phyloP scores from a whole-genome alignment of 1,140 invertebrate genomes.

The Glomeris maerens region DNA sequence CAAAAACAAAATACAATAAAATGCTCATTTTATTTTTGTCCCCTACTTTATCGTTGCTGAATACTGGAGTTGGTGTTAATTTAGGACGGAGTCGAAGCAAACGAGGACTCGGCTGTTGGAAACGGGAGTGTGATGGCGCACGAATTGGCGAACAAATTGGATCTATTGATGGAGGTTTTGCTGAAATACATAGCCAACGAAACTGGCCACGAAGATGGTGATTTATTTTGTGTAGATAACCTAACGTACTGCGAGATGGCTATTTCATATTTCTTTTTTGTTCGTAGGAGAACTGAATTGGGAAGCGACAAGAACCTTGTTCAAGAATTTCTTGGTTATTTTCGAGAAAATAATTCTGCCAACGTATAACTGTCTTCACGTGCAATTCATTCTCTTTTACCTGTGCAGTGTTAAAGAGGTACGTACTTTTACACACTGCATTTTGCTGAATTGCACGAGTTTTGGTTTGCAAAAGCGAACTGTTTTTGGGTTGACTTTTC shows the following conservation, averaged over 20 bases:
- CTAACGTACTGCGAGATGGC: too few species aligned
- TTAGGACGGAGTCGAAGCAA: slow-evolving; percentile 17
- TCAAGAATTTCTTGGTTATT: slow-evolving; percentile 37
- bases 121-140: slow-evolving; percentile 31
- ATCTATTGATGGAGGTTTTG: slow-evolving; percentile 46
- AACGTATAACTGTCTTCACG: slow-evolving; percentile 54
- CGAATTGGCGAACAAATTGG: slow-evolving; percentile 42
- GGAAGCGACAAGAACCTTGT: slow-evolving; percentile 32
- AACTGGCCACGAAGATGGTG: slow-evolving; percentile 28
- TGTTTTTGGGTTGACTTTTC: slow-evolving; percentile 12
- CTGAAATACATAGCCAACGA: slow-evolving; percentile 42
- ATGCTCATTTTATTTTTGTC: too few species aligned
- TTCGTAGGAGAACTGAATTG: slow-evolving; percentile 26
- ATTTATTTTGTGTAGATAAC: slow-evolving; percentile 6
- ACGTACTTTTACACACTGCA: slow-evolving; percentile 7
- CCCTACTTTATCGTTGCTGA: too few species aligned
- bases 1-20: too few species aligned
- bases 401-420: slow-evolving; percentile 51
- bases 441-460: neutral
- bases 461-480: neutral
- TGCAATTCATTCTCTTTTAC: slow-evolving; percentile 66
- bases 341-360: slow-evolving; percentile 59
- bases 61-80: too few species aligned
- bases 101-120: too few species aligned
- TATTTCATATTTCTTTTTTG: slow-evolving; percentile 1